Percentiles rank a stretch among this genome's conserved stretches.
phyloP scores from a whole-genome alignment of 2,888 invertebrate species.

The Tanypteryx hageni region DNA sequence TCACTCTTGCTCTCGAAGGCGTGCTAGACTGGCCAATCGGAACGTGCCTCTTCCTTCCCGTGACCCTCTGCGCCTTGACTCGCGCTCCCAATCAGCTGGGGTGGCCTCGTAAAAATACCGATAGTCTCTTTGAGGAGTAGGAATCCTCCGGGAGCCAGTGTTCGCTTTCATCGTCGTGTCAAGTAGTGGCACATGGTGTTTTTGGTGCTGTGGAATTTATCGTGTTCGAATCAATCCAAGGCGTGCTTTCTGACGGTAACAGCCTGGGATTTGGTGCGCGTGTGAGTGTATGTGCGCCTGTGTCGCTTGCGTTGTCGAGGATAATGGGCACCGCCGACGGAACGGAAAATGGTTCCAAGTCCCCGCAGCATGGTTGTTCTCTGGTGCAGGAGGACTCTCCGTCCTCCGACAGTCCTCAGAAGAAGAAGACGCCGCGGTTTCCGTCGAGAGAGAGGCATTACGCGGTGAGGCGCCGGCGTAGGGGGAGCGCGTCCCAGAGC shows the following conservation, averaged over 20 bases:
- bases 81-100: slow-evolving; percentile 35
- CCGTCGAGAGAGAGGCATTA: slow-evolving; percentile 83
- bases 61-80: neutral
- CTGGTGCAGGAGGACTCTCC: neutral
- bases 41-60: slow-evolving; percentile 26
- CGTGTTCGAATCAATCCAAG: too few species aligned
- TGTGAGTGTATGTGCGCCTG: neutral
- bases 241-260: too few species aligned
- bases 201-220: too few species aligned
- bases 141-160: too few species aligned
- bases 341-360: neutral
- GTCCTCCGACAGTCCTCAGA: slow-evolving; percentile 66
- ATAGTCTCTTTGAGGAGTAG: too few species aligned
- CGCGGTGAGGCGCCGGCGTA: slow-evolving; percentile 79
- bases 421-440: slow-evolving; percentile 80
- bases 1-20: neutral
- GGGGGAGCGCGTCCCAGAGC: slow-evolving; percentile 73
- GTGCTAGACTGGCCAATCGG: slow-evolving; percentile 47
- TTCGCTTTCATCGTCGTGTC: neutral
- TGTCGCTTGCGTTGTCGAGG: neutral
- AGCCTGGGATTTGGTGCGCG: neutral
- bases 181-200: neutral
- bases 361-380: neutral
- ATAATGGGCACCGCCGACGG: neutral
- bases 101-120: too few species aligned